Conservation (phyloP, 2,113 vertebrate genomes). For the Bothrops jararaca region DNA sequence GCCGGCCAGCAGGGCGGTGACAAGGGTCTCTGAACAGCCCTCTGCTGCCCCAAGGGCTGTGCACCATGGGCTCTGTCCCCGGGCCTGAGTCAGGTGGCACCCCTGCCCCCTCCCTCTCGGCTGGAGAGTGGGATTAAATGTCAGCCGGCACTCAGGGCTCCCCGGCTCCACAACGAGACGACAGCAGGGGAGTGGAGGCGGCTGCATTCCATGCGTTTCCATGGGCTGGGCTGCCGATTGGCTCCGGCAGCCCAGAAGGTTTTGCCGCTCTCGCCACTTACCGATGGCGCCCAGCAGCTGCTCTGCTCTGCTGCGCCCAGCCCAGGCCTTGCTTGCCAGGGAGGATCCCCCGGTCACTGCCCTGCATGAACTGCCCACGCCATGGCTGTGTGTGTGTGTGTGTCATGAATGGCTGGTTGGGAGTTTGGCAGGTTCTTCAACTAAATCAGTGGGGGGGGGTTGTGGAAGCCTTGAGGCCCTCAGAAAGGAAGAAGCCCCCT, state of each 20-base stretch:
- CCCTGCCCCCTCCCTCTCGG: background rate
- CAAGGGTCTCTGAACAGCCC: background rate
- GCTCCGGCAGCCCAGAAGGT: background rate
- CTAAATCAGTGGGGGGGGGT: background rate
- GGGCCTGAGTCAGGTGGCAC: background rate
- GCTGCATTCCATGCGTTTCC: background rate
- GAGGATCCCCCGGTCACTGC: background rate
- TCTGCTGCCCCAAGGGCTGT: background rate
- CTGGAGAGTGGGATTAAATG: constrained; percentile 55
- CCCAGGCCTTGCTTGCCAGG: background rate
- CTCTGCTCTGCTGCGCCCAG: background rate
- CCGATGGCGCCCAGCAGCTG: background rate
- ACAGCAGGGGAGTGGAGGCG: background rate
- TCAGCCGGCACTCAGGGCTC: background rate
- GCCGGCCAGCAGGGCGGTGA: background rate
- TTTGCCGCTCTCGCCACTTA: background rate
- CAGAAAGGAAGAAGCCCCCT: background rate
- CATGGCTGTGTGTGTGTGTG: background rate
- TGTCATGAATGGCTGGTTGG: background rate
- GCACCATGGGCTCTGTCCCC: constrained; percentile 12
- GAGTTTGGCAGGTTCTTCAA: background rate
- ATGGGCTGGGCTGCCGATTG: background rate
- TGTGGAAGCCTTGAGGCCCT: background rate
- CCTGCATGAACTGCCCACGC: background rate
- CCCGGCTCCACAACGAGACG: background rate